Percentiles rank a stretch among this genome's conserved stretches.
Evolutionary conservation across 2,797 vertebrate genomes (phyloP).

Genomic region (Alosa sapidissima): DNA sequence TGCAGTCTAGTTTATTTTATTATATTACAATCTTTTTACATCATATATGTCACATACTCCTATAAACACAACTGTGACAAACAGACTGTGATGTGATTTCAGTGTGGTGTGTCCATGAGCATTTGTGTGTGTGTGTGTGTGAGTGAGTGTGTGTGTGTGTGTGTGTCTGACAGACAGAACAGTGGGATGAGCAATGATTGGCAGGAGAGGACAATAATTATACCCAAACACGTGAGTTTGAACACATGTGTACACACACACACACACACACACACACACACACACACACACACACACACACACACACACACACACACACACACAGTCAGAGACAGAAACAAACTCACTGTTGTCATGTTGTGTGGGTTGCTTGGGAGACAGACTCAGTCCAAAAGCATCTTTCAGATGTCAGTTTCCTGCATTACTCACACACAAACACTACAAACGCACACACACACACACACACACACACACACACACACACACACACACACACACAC

Average conservation of each 20-base stretch:
- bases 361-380: not conserved
- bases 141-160: no score
- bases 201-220: not conserved
- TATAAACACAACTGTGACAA: no score
- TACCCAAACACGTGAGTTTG: not conserved
- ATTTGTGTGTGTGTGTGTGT: no score
- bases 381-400: not conserved
- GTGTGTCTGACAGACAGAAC: no score
- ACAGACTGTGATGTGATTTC: no score
- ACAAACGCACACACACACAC: not conserved
- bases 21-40: no score
- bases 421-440: not conserved
- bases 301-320: not conserved
- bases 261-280: not conserved
- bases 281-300: not conserved
- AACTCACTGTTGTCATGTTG: not conserved
- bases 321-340: not conserved
- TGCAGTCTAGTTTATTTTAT: no score
- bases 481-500: not conserved
- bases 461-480: slow-evolving; percentile 7
- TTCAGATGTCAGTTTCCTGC: not conserved
- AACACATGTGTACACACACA: not conserved
- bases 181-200: no score
- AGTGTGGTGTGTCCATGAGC: no score
- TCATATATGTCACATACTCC: no score